Percentiles rank a stretch among this genome's conserved stretches.
These are phyloP conservation scores for Felis chaus DNA, from an alignment of 2,113 vertebrate species.

Conservation along the genomic window DNA sequence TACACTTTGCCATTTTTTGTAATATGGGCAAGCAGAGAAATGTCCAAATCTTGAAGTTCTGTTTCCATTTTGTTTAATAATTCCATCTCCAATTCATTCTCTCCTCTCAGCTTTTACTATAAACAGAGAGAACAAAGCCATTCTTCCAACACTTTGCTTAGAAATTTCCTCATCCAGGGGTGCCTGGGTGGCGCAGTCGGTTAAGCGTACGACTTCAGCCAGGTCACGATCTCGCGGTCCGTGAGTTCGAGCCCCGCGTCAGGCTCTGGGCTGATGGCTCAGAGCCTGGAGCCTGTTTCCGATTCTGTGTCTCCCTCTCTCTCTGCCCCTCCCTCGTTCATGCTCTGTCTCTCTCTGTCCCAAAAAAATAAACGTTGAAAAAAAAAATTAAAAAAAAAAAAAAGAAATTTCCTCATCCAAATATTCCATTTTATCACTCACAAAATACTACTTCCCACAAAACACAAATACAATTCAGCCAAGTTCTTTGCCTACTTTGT, in stretches of 20 bases:
- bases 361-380: too few relatives aligned
- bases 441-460: not conserved
- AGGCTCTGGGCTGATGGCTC: too few relatives aligned
- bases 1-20: not conserved
- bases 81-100: not conserved
- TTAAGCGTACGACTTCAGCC: too few relatives aligned
- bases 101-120: not conserved
- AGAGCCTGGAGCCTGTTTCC: too few relatives aligned
- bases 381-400: too few relatives aligned
- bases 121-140: not conserved
- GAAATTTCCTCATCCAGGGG: not conserved
- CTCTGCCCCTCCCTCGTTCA: too few relatives aligned
- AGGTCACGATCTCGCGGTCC: too few relatives aligned
- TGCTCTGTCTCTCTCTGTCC: too few relatives aligned
- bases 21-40: not conserved
- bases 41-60: not conserved
- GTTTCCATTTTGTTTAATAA: not conserved
- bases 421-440: not conserved
- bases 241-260: too few relatives aligned
- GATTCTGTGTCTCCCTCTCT: too few relatives aligned
- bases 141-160: not conserved
- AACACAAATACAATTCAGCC: not conserved
- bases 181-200: too few relatives aligned
- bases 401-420: not conserved
- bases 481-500: not conserved